phyloP scores from a whole-genome alignment of 2,888 invertebrate genomes.

The Tenodera sinensis region DNA sequence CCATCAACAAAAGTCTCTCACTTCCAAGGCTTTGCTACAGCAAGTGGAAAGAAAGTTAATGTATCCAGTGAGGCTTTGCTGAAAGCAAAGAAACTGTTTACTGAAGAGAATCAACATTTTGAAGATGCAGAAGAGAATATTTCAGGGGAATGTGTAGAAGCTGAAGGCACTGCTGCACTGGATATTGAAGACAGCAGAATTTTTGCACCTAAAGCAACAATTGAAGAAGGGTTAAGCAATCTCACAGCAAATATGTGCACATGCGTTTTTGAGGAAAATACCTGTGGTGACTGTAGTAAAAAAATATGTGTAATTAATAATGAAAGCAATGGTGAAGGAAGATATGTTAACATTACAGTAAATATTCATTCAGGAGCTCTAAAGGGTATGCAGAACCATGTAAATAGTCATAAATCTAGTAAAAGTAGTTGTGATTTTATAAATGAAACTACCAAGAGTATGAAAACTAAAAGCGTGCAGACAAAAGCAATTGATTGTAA shows the following conservation, averaged over 20 bases:
- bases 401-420: slow-evolving; percentile 41
- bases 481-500: neutral
- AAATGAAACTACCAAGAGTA: neutral
- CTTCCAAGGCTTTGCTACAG: slow-evolving; percentile 34
- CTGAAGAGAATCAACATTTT: slow-evolving; percentile 35
- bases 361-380: slow-evolving; percentile 33
- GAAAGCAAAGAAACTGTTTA: slow-evolving; percentile 43
- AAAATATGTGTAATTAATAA: slow-evolving; percentile 26
- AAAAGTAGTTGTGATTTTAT: slow-evolving; percentile 21
- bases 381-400: slow-evolving; percentile 42
- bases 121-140: slow-evolving; percentile 22
- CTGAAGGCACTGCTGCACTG: too few relatives aligned
- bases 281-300: neutral
- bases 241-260: neutral
- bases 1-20: neutral
- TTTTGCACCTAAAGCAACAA: too few relatives aligned
- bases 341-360: neutral
- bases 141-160: neutral
- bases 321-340: neutral
- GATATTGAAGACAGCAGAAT: too few relatives aligned
- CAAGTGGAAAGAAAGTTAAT: slow-evolving; percentile 31
- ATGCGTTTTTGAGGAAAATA: neutral
- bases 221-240: too few relatives aligned
- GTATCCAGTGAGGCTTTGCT: slow-evolving; percentile 40
- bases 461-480: neutral